Base-by-base conservation (phyloP, 2,797 vertebrate genomes). In the Tachyglossus aculeatus region DNA sequence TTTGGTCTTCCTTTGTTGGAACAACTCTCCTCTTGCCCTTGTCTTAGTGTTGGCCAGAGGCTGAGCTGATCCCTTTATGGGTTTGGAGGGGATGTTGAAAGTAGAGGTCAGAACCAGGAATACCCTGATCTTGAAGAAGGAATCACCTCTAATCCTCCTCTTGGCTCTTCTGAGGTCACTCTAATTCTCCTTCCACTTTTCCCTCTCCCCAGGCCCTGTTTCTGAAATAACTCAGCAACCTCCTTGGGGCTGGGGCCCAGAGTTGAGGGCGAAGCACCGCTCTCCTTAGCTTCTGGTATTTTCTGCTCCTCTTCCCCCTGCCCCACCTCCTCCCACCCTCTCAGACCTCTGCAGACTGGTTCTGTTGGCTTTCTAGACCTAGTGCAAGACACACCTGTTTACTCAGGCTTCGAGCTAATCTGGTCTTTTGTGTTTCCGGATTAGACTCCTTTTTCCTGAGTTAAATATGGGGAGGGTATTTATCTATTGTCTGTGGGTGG, bases 91-190 rank as follows among this genome's bases (percentile, higher is more conserved):
- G 78, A 36, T 72, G 80, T 78, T 74, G 72, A 64, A 69, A 58
- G 67, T 73, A 50, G n/a, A 62, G 57, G 66, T 67, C 72, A 77
- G 72, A 72, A 75, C 58, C 33, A 33, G n/a, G 18, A 47, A 74
- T 48, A 74, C 47, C 39, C 25, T 9, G 63, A 47, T 67, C 52
- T 64, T 36, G 18, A 44, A 77, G 53, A 65, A 24, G 43, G 27
- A 45, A 19, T 64, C 51, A 51, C 38, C 50, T 16, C 12, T 36
- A 41, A 59, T 52, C n/a, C n/a, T n/a, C n/a, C n/a, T n/a, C n/a
- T n/a, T n/a, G n/a, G n/a, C n/a, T n/a, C n/a, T n/a, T n/a, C n/a
- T n/a, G n/a, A n/a, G n/a, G n/a, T n/a, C n/a, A n/a, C n/a, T n/a
- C n/a, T n/a, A n/a, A n/a, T n/a, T n/a, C n/a, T n/a, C n/a, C n/a